phyloP scores from a whole-genome alignment of 2,113 vertebrate genomes.

The Dipodomys ordii region DNA sequence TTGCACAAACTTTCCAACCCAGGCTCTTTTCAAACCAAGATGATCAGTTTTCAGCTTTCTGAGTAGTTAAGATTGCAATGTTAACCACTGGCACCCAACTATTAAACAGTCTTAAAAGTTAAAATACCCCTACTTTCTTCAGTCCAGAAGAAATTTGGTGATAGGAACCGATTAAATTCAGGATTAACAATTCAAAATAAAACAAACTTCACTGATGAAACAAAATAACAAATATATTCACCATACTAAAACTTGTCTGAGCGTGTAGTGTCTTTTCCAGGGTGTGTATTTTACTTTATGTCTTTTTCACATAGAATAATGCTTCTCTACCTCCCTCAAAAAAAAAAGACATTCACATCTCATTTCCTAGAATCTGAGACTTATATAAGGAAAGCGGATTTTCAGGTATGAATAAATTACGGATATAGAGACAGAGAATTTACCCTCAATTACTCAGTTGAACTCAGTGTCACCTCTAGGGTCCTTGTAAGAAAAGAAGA shows the following conservation, averaged over 20 bases:
- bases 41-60: too few species aligned
- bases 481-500: neutral
- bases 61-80: too few species aligned
- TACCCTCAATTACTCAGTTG: neutral
- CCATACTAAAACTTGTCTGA: neutral
- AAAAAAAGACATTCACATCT: neutral
- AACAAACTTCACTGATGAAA: neutral
- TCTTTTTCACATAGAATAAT: too few species aligned
- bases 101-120: neutral
- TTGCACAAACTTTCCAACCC: too few species aligned
- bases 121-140: neutral
- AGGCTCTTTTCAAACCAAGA: too few species aligned
- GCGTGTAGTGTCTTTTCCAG: too few species aligned
- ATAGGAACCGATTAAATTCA: neutral
- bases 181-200: too few species aligned
- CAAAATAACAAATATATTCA: neutral
- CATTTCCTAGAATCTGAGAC: neutral
- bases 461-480: neutral
- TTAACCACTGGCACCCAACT: too few species aligned
- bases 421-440: neutral
- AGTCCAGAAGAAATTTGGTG: neutral
- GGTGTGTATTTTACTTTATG: slow-evolving; percentile 14
- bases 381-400: neutral
- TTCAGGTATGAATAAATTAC: neutral
- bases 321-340: too few species aligned